phyloP scores from a whole-genome alignment of 2,888 invertebrate genomes.

The Blastobasis lacticolella region DNA sequence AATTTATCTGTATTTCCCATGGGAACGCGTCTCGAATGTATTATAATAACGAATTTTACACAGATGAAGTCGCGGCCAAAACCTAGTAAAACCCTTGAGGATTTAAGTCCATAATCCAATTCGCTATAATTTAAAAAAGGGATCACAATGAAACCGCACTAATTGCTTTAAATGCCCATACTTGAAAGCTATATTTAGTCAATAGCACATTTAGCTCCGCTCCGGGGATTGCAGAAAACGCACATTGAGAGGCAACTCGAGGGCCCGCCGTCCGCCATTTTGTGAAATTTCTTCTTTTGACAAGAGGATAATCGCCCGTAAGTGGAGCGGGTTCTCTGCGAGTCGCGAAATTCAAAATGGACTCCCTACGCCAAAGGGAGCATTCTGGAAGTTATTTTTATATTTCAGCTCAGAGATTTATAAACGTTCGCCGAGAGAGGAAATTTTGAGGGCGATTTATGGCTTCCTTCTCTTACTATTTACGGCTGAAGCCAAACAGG shows the following conservation, averaged over 20 bases:
- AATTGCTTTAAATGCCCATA: background rate
- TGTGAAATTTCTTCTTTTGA: slow-evolving; percentile 13
- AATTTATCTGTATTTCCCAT: too few relatives aligned
- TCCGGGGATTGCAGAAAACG: slow-evolving; percentile 39
- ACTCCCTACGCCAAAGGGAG: slow-evolving; percentile 1
- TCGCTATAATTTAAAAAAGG: too few relatives aligned
- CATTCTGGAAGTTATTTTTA: too few relatives aligned
- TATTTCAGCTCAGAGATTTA: background rate
- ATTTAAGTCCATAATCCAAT: too few relatives aligned
- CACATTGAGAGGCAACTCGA: slow-evolving; percentile 35
- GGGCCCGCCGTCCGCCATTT: slow-evolving; percentile 29
- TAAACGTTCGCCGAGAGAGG: slow-evolving; percentile 4
- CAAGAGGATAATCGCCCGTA: slow-evolving; percentile 38
- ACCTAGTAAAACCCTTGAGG: too few relatives aligned
- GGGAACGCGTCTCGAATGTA: too few relatives aligned
- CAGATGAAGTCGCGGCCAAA: too few relatives aligned
- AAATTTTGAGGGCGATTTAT: background rate
- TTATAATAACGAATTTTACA: too few relatives aligned
- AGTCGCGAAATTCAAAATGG: slow-evolving; percentile 14
- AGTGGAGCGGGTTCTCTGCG: slow-evolving; percentile 8
- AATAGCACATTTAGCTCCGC: slow-evolving; percentile 11
- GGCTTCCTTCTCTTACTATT: too few relatives aligned
- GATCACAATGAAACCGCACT: too few relatives aligned
- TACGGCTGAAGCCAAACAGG: too few relatives aligned
- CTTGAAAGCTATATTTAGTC: slow-evolving; percentile 4